These are phyloP conservation scores for Metopia argyrocephala DNA, from an alignment of 2,888 invertebrate genomes.

Conservation along the genomic window DNA sequence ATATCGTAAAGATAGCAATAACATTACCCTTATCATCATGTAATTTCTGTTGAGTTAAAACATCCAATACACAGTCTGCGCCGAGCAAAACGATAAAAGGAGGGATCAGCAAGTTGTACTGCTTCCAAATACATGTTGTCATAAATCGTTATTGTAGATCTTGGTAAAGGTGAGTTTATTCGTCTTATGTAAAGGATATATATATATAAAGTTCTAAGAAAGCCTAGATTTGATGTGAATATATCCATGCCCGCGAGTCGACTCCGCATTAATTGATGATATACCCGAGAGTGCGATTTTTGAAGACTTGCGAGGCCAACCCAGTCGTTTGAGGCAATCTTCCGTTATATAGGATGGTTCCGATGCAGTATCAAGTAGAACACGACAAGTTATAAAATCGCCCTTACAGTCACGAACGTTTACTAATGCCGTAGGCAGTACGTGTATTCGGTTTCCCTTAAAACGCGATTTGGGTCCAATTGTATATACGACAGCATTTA, in stretches of 20 bases:
- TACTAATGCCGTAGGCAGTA: constrained; percentile 21
- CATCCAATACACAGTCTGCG: no score
- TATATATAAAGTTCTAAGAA: neutral
- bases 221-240: constrained; percentile 1
- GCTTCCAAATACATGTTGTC: no score
- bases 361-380: no score
- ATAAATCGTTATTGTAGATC: neutral
- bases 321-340: constrained; percentile 14
- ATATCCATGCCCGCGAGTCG: neutral
- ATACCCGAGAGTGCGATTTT: neutral
- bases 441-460: no score
- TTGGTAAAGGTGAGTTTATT: neutral
- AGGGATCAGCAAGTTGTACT: neutral
- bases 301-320: constrained; percentile 11
- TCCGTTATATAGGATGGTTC: constrained; percentile 12
- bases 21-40: no score
- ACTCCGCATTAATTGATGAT: neutral
- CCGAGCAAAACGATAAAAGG: neutral
- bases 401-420: neutral
- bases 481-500: no score
- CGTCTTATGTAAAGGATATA: neutral
- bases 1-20: no score
- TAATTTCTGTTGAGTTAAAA: no score
- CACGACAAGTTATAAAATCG: constrained; percentile 10
- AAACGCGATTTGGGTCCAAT: no score